Evolutionary conservation across 2,797 vertebrate species (phyloP).

Genomic region (Pseudochirops corinnae): DNA sequence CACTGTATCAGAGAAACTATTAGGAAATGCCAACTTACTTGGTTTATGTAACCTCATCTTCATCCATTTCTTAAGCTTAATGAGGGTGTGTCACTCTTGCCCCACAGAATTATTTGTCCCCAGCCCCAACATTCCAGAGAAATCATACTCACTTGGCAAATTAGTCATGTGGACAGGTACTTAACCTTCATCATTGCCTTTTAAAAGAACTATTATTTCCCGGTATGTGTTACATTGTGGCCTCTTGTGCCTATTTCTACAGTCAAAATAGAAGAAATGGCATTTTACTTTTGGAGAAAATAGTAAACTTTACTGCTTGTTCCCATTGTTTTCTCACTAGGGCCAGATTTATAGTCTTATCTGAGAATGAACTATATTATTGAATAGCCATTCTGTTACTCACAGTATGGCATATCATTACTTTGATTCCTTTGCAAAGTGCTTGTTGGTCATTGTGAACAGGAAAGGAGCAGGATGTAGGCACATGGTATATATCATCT

Average conservation of each 20-base stretch:
- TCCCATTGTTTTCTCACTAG: neutral
- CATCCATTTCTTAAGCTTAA: neutral
- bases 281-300: neutral
- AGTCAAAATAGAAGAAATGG: neutral
- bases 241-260: neutral
- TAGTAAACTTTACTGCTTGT: neutral
- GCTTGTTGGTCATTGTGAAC: neutral
- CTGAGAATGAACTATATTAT: neutral
- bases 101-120: neutral
- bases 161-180: neutral
- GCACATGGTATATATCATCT: too few relatives aligned
- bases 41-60: neutral
- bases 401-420: neutral
- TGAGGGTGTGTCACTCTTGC: neutral
- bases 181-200: neutral
- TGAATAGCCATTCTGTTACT: neutral
- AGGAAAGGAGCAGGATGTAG: neutral
- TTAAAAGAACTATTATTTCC: neutral
- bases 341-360: neutral
- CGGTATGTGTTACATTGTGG: neutral
- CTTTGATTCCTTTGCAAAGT: neutral
- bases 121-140: neutral
- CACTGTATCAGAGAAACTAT: neutral
- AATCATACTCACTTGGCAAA: neutral
- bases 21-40: neutral